These are phyloP conservation scores for Poecile montanus DNA, from an alignment of 2,797 vertebrate species.

Conservation along the genomic window DNA sequence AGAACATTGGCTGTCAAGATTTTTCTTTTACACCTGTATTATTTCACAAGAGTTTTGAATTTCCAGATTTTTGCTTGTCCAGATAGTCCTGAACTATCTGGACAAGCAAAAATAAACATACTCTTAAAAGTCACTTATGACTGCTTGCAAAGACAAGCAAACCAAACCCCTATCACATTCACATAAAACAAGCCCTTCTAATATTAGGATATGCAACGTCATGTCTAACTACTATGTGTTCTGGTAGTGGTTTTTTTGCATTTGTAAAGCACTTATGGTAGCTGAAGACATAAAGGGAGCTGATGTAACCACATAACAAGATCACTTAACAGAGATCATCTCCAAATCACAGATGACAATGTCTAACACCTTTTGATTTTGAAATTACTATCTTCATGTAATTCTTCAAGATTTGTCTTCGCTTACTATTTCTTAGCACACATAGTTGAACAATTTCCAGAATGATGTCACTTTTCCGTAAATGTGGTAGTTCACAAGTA, in stretches of 20 bases:
- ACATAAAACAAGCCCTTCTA: neutral
- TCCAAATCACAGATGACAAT: neutral
- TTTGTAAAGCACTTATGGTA: neutral
- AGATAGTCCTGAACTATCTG: neutral
- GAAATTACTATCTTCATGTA: neutral
- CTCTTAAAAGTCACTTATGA: neutral
- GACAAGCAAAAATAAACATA: neutral
- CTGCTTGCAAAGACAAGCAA: neutral
- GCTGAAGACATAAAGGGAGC: neutral
- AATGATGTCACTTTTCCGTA: neutral
- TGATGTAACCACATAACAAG: neutral
- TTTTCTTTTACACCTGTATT: neutral
- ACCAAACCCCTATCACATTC: neutral
- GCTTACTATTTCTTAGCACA: neutral
- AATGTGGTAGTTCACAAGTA: neutral
- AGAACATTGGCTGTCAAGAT: neutral
- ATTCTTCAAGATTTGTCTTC: neutral
- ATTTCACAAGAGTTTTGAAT: neutral
- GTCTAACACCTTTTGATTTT: neutral
- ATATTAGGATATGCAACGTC: neutral
- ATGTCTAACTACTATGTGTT: neutral
- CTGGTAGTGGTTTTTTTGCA: neutral
- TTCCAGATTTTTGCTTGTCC: neutral
- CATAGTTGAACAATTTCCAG: neutral
- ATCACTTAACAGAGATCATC: neutral